phyloP scores from a whole-genome alignment of 2,797 vertebrate species.

The Halcyon chelicuti region DNA sequence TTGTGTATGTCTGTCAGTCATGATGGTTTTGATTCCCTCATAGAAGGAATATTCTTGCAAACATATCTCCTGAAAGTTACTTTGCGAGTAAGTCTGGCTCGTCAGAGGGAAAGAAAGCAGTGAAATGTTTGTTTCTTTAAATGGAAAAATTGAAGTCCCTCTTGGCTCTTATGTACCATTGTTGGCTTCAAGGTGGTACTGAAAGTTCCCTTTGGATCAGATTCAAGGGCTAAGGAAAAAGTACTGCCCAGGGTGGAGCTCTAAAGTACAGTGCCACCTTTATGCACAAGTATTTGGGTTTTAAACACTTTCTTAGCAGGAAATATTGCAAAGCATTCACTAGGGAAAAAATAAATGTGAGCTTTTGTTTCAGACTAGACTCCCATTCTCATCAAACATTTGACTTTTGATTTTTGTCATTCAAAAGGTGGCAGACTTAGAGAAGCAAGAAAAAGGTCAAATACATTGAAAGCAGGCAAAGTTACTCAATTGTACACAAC shows the following conservation, averaged over 20 bases:
- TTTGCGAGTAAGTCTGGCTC: neutral
- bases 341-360: neutral
- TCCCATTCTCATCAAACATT: neutral
- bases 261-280: slow-evolving; percentile 9
- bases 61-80: neutral
- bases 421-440: neutral
- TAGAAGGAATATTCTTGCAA: neutral
- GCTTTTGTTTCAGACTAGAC: neutral
- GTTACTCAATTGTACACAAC: neutral
- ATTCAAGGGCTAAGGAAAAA: slow-evolving; percentile 30
- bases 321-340: slow-evolving; percentile 45
- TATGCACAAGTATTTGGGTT: neutral
- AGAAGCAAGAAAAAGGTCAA: neutral
- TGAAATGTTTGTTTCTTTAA: slow-evolving; percentile 27
- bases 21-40: neutral
- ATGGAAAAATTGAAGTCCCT: slow-evolving; percentile 12
- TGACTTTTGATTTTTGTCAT: neutral
- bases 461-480: neutral
- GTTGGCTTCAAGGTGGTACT: slow-evolving; percentile 63
- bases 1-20: neutral
- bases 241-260: slow-evolving; percentile 35
- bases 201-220: slow-evolving; percentile 43
- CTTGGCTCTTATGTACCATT: neutral
- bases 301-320: slow-evolving; percentile 44
- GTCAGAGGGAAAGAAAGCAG: neutral